phyloP scores from a whole-genome alignment of 1,140 invertebrate genomes.

The Thereuonema tuberculata region DNA sequence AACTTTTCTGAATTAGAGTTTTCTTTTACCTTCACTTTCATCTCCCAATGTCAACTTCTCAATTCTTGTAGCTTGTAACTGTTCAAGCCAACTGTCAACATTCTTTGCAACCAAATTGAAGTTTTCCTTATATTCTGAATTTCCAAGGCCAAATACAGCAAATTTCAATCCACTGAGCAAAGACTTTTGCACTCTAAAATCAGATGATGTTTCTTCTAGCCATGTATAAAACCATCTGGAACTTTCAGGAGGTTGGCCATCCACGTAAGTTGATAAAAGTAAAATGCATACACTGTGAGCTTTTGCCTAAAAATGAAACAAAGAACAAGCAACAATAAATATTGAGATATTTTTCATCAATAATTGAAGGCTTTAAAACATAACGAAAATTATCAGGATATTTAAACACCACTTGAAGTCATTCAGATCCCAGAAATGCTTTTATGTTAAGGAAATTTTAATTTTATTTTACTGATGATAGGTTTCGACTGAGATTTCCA shows the following conservation, averaged over 20 bases:
- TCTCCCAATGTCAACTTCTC: not conserved
- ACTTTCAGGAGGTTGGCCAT: constrained; percentile 38
- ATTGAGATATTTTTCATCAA: no score
- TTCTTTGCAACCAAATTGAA: constrained; percentile 30
- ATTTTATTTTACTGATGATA: no score
- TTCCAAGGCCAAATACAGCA: constrained; percentile 44
- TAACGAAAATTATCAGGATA: no score
- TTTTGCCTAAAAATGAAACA: constrained; percentile 7
- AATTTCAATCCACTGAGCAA: constrained; percentile 36
- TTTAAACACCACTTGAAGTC: no score
- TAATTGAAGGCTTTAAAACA: no score
- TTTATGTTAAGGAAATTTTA: no score
- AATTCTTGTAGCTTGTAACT: not conserved
- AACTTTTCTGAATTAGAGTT: no score
- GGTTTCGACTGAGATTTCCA: no score
- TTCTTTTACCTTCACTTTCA: not conserved
- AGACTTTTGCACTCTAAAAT: constrained; percentile 41
- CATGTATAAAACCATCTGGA: constrained; percentile 42
- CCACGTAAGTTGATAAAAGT: constrained; percentile 42
- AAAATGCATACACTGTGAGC: constrained; percentile 28
- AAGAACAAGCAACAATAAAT: not conserved
- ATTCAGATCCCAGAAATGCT: no score
- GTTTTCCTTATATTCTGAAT: constrained; percentile 40
- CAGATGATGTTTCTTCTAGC: constrained; percentile 38
- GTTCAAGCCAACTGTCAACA: not conserved